phyloP scores from a whole-genome alignment of 1,140 invertebrate genomes.

The Heliconius congener region DNA sequence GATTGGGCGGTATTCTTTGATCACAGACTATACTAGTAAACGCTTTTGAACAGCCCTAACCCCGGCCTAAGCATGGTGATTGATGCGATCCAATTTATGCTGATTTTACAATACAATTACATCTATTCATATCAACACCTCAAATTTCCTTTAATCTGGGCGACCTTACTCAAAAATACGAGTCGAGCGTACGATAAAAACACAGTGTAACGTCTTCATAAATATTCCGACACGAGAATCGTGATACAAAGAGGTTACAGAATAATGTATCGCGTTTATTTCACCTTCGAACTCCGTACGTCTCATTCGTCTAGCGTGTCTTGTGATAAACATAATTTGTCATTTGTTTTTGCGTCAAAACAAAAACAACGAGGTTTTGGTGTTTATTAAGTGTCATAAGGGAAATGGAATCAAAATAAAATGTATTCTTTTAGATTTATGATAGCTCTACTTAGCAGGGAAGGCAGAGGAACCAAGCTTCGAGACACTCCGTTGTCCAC shows the following conservation, averaged over 20 bases:
- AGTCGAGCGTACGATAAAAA: slow-evolving; percentile 33
- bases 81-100: no score
- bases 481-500: no score
- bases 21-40: no score
- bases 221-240: slow-evolving; percentile 50
- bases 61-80: no score
- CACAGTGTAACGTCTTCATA: slow-evolving; percentile 56
- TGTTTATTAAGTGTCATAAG: not conserved
- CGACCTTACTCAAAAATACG: slow-evolving; percentile 18
- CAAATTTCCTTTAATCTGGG: slow-evolving; percentile 6
- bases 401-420: no score
- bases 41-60: no score
- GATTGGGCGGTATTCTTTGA: no score
- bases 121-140: not conserved
- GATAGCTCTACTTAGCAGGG: no score
- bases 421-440: no score
- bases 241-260: slow-evolving; percentile 17
- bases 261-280: slow-evolving; percentile 21
- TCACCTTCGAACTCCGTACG: not conserved
- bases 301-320: not conserved
- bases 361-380: not conserved
- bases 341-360: not conserved
- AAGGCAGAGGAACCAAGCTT: no score
- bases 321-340: not conserved
- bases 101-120: no score